Conservation (phyloP, 2,113 vertebrate genomes). For the Oryzias javanicus region DNA sequence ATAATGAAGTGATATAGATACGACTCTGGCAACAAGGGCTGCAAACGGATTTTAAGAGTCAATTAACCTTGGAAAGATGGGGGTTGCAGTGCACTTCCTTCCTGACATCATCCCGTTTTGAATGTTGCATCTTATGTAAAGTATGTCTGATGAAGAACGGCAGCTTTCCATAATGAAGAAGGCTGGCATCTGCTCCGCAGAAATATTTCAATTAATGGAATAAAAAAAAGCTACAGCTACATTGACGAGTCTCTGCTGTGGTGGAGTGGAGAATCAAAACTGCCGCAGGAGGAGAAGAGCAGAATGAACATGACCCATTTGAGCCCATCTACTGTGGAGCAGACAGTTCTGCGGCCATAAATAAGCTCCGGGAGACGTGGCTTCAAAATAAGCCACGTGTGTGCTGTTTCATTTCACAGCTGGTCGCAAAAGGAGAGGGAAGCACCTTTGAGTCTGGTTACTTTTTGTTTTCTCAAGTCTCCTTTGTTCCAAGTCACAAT, state of each 20-base stretch:
- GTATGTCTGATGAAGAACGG: slow-evolving; percentile 51
- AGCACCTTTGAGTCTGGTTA: slow-evolving; percentile 10
- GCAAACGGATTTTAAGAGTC: slow-evolving; percentile 72
- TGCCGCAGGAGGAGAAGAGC: slow-evolving; percentile 3
- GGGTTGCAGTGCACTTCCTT: slow-evolving; percentile 56
- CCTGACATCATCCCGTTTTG: slow-evolving; percentile 40
- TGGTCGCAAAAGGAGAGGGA: slow-evolving; percentile 13
- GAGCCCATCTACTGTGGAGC: not conserved
- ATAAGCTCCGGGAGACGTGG: not conserved
- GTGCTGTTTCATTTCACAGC: not conserved
- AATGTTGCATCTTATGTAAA: slow-evolving; percentile 50
- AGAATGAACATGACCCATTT: not conserved
- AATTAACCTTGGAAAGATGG: slow-evolving; percentile 70
- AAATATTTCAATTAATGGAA: slow-evolving; percentile 55
- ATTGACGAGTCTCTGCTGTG: slow-evolving; percentile 16
- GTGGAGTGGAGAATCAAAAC: slow-evolving; percentile 1
- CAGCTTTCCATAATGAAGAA: slow-evolving; percentile 40
- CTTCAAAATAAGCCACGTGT: not conserved
- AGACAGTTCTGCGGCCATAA: not conserved
- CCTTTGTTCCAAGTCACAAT: slow-evolving; percentile 19
- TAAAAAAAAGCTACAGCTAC: slow-evolving; percentile 13
- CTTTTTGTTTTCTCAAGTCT: slow-evolving; percentile 7
- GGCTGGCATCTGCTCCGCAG: slow-evolving; percentile 16
- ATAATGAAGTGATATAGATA: slow-evolving; percentile 69
- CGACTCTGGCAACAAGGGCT: slow-evolving; percentile 39